phyloP scores from a whole-genome alignment of 2,888 invertebrate genomes.

The Norana najaformis region DNA sequence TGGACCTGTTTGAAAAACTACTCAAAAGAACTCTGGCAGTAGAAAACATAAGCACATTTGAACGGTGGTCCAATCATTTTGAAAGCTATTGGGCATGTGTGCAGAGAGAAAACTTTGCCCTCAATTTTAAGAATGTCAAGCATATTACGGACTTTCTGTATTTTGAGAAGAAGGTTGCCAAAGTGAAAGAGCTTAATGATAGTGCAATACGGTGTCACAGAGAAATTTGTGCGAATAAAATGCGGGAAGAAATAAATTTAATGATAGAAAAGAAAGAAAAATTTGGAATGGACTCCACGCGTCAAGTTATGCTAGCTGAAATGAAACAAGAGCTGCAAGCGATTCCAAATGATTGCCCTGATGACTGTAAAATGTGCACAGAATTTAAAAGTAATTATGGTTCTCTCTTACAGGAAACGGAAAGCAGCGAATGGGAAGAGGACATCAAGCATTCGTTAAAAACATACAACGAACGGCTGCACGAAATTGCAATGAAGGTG shows the following conservation, averaged over 20 bases:
- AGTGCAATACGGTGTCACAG: not conserved
- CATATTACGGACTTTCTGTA: not conserved
- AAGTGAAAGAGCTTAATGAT: not conserved
- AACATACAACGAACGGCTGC: not conserved
- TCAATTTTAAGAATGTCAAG: constrained; percentile 16
- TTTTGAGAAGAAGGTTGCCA: not conserved
- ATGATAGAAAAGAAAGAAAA: not conserved
- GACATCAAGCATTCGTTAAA: not conserved
- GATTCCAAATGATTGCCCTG: not conserved
- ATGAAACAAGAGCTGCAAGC: not conserved
- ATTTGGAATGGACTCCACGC: not conserved
- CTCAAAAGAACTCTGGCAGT: not conserved
- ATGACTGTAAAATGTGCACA: not conserved
- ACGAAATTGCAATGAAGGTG: not conserved
- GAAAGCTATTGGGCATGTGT: not conserved
- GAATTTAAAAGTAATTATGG: not conserved
- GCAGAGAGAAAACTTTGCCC: not conserved
- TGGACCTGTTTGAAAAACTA: not conserved
- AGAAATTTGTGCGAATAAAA: not conserved
- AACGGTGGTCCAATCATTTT: not conserved
- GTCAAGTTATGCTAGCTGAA: not conserved
- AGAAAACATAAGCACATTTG: not conserved
- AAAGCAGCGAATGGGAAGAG: not conserved
- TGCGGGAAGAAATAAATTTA: not conserved
- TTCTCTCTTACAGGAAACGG: not conserved